Evolutionary conservation across 2,797 vertebrate species (phyloP), one percentile per base, ranked within the genome.

Genomic region (Enteromius trimaculatus): DNA sequence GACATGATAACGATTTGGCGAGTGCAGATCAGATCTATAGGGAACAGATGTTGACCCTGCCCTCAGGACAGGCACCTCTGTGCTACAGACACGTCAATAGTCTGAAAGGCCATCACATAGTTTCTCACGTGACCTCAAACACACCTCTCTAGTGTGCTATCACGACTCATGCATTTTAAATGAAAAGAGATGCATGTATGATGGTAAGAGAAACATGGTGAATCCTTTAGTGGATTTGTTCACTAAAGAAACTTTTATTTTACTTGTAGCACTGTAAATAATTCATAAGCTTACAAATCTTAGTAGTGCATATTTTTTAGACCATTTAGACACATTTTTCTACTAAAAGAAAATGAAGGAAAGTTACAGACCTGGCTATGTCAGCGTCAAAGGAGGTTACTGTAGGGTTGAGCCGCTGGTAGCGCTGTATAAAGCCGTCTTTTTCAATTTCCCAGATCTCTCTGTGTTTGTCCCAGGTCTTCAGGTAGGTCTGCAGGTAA

Each of bases 401-500:
- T 1, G 96, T 90, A 0, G 93, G 93, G 86, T 96, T 96, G 83
- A 94, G 93, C 16, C 91, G 94, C 90, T 95, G 92, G 86, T 97
- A 97, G 69, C 95, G 94, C 42, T 92, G 92, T 68, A 97, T 96
- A 26, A 97, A 94, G 39, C 92, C 89, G 82, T 96, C 96, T 84
- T 97, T 97, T 90, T 96, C 95, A 70, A 94, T 95, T 85, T 96
- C 94, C 97, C 97, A 98, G 90, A 97, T 97, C 86, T 96, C 92
- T 2, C 93, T 91, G 88, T 97, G 95, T 86, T 95, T 95, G 79
- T 97, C 95, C 96, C 97, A 98, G 66, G 91, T 96, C 90, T 95
- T 96, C 84, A 96, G 91, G 90, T 97, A 96, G 42, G 90, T 85
- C 91, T 95, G 94, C 77, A 97, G 93, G 47, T 93, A 90, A 21